These are phyloP conservation scores for Mobula hypostoma DNA, from an alignment of 2,113 vertebrate species.

Conservation along the genomic window DNA sequence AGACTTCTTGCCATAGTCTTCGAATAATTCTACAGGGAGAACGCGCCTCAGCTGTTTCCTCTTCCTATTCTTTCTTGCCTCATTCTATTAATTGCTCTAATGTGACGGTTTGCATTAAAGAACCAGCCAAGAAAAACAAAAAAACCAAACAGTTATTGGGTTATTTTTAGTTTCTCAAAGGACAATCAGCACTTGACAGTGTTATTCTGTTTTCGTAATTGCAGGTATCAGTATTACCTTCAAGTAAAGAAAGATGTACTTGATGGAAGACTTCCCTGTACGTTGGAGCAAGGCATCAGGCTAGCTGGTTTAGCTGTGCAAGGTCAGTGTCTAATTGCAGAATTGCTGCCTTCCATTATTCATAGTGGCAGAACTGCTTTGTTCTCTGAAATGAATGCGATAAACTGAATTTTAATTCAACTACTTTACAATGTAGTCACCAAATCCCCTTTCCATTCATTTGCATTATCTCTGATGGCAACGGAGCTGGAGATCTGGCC, in stretches of 20 bases:
- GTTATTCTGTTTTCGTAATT: constrained; percentile 31
- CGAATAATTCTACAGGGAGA: not conserved
- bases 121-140: not conserved
- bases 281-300: constrained; percentile 78
- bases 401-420: not conserved
- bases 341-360: not conserved
- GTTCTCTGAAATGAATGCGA: not conserved
- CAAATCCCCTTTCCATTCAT: not conserved
- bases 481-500: not conserved
- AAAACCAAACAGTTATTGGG: not conserved
- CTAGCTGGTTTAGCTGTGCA: constrained; percentile 88
- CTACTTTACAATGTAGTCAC: not conserved
- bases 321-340: constrained; percentile 58
- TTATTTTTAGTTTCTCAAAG: not conserved
- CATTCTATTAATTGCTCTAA: not conserved
- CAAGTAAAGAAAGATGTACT: constrained; percentile 94
- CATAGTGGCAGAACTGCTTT: not conserved
- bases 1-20: not conserved
- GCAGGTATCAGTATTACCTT: constrained; percentile 93
- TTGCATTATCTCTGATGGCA: not conserved
- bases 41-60: not conserved
- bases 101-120: not conserved
- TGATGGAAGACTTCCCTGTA: constrained; percentile 74
- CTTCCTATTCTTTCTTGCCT: not conserved
- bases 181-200: not conserved